phyloP scores from a whole-genome alignment of 2,888 invertebrate species.

The Limnephilus lunatus region DNA sequence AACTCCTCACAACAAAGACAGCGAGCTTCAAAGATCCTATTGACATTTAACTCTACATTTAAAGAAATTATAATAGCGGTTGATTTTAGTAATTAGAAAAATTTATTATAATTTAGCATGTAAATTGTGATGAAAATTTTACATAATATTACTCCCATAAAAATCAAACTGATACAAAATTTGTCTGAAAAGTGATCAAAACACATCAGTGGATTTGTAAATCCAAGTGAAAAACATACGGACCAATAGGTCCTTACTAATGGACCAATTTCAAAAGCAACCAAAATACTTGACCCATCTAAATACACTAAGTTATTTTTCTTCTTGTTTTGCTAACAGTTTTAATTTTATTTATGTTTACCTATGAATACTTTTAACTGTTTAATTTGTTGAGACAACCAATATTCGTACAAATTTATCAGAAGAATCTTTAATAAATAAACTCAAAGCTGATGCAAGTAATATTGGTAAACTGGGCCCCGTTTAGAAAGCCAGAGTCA shows the following conservation, averaged over 20 bases:
- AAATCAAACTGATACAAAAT: not conserved
- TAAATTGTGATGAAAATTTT: not conserved
- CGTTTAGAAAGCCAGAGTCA: not conserved
- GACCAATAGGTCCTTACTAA: not conserved
- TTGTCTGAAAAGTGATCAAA: not conserved
- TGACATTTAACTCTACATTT: not conserved
- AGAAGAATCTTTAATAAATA: not conserved
- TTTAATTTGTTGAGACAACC: too few relatives aligned
- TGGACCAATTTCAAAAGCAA: not conserved
- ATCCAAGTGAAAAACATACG: not conserved
- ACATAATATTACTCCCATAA: not conserved
- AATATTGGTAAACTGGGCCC: not conserved
- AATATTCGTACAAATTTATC: not conserved
- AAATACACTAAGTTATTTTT: not conserved
- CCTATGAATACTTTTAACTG: conserved; percentile 13
- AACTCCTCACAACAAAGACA: conserved; percentile 7
- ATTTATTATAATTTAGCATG: not conserved
- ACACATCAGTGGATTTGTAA: not conserved
- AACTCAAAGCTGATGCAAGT: not conserved
- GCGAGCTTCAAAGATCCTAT: conserved; percentile 35
- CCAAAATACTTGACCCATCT: not conserved
- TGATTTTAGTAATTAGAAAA: not conserved
- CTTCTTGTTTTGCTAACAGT: conserved; percentile 8
- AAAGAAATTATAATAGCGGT: conserved; percentile 6
- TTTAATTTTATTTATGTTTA: not conserved